Conservation (phyloP, 2,797 vertebrate genomes). For the Hozukius guyotensis region DNA sequence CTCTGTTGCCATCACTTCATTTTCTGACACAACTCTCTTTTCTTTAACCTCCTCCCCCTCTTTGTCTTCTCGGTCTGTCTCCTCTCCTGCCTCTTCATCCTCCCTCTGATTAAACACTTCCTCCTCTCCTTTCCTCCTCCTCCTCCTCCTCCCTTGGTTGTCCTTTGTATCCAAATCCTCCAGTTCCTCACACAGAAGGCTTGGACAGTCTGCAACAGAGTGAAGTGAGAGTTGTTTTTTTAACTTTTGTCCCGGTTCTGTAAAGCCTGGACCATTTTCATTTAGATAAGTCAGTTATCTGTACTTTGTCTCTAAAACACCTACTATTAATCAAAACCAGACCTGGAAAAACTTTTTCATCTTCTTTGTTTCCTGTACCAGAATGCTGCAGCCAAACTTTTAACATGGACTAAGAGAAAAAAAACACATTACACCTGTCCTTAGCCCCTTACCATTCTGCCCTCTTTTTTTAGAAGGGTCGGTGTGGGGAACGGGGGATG, state of each 20-base stretch:
- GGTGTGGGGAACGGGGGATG: no score
- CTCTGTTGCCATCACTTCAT: conserved; percentile 50
- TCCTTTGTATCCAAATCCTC: conserved; percentile 62
- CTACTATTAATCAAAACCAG: neutral
- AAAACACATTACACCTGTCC: neutral
- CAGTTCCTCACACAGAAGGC: conserved; percentile 81
- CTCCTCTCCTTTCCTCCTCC: conserved; percentile 24
- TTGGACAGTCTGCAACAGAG: conserved; percentile 74
- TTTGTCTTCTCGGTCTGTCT: conserved; percentile 14
- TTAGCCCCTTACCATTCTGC: neutral
- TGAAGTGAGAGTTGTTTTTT: neutral
- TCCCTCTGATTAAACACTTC: conserved; percentile 37
- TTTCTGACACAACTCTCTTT: conserved; percentile 45
- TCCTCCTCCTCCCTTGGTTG: conserved; percentile 33
- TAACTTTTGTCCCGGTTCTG: conserved; percentile 1
- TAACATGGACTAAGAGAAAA: neutral
- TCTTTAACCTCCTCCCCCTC: conserved; percentile 31
- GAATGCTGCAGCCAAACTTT: neutral
- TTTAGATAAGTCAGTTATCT: neutral
- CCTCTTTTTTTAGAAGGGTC: no score
- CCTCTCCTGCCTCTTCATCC: conserved; percentile 29
- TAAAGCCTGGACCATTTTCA: neutral
- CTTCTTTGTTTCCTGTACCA: neutral
- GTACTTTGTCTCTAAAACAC: neutral
- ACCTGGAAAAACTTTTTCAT: neutral